These are phyloP conservation scores for Drosophila macrospina DNA, from an alignment of 2,888 invertebrate species.

Conservation along the genomic window DNA sequence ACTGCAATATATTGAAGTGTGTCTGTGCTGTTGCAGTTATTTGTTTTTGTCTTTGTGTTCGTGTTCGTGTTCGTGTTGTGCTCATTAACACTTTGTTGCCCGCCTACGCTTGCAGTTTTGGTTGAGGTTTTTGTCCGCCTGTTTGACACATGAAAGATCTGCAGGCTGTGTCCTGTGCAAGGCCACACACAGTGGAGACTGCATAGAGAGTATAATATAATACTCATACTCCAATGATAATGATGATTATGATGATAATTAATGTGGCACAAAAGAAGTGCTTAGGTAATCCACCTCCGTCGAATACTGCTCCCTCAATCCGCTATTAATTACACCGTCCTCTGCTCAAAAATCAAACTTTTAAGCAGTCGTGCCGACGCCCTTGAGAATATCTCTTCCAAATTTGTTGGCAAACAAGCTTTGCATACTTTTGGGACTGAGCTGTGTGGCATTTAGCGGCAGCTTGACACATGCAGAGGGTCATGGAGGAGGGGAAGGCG, in stretches of 20 bases:
- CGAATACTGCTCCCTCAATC: not conserved
- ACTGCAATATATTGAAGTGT: conserved; percentile 48
- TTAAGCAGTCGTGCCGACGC: conserved; percentile 8
- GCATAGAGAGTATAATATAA: not conserved
- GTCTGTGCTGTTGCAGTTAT: conserved; percentile 15
- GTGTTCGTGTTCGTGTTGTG: conserved; percentile 21
- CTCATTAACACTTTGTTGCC: conserved; percentile 72
- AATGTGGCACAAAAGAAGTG: not conserved
- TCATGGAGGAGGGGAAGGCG: not conserved
- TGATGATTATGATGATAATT: not conserved
- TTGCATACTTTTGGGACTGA: conserved; percentile 47
- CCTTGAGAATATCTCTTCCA: conserved; percentile 21
- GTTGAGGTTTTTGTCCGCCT: conserved; percentile 28
- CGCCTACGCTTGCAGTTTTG: conserved; percentile 19
- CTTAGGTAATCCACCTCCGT: not conserved
- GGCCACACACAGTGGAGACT: not conserved
- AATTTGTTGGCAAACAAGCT: conserved; percentile 41
- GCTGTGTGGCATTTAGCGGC: conserved; percentile 60
- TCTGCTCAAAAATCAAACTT: conserved; percentile 2
- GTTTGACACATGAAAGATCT: conserved; percentile 18
- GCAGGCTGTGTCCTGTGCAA: not conserved
- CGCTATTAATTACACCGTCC: not conserved
- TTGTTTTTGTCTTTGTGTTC: not conserved
- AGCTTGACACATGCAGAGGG: conserved; percentile 46
- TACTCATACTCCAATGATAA: not conserved